Evolutionary conservation across 2,888 invertebrate species (phyloP).

Genomic region (Megamerina dolium): DNA sequence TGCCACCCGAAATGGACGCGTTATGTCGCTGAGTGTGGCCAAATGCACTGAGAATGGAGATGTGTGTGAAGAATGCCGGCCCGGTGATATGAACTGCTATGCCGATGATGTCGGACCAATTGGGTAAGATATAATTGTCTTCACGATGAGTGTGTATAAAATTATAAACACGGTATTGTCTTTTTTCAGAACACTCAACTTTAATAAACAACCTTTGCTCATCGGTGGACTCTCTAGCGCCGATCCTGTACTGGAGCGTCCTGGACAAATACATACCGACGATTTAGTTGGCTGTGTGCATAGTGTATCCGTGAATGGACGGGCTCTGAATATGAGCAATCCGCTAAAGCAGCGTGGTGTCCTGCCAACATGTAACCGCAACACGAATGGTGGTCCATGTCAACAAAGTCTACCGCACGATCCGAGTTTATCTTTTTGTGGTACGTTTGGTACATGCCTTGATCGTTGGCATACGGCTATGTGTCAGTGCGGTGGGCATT

Average conservation of each 20-base stretch:
- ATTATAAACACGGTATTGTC: conserved; percentile 1
- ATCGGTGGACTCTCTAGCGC: conserved; percentile 81
- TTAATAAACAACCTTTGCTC: conserved; percentile 79
- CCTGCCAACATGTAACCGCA: conserved; percentile 69
- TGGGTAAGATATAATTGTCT: conserved; percentile 67
- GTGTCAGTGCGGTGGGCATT: conserved; percentile 63
- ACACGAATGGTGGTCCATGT: conserved; percentile 62
- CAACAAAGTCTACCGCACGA: conserved; percentile 47
- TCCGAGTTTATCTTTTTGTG: conserved; percentile 52
- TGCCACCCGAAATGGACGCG: conserved; percentile 83
- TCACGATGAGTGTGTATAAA: not conserved
- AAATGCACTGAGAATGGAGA: conserved; percentile 81
- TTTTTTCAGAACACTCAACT: conserved; percentile 75
- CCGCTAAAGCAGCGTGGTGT: conserved; percentile 69
- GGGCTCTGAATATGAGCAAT: conserved; percentile 71
- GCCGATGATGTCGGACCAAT: conserved; percentile 81
- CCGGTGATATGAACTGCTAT: conserved; percentile 76
- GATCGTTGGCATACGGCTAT: conserved; percentile 77
- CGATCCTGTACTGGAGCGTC: conserved; percentile 80
- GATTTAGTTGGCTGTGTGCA: conserved; percentile 93
- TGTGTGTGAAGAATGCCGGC: conserved; percentile 77
- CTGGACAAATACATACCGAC: conserved; percentile 85
- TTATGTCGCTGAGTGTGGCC: conserved; percentile 77
- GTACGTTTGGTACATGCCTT: conserved; percentile 64
- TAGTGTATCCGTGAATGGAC: conserved; percentile 82